Evolutionary conservation across 2,797 vertebrate species (phyloP).

Genomic region (Menidia menidia): DNA sequence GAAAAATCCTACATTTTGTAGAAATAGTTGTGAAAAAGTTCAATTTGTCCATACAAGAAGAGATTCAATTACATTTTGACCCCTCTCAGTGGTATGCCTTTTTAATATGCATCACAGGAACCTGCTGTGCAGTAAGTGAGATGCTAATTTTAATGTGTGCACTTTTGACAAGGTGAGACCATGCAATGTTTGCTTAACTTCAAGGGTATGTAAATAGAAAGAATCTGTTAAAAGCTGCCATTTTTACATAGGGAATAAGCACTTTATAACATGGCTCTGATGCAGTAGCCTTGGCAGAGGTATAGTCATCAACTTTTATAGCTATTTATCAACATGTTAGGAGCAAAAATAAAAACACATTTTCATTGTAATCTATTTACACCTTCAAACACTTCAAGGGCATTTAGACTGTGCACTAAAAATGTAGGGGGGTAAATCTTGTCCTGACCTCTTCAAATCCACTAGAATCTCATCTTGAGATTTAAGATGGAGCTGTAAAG

Average conservation of each 20-base stretch:
- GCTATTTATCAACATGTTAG: background rate
- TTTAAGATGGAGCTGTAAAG: no score
- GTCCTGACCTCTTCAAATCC: no score
- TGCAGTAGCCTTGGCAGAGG: background rate
- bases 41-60: background rate
- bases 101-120: background rate
- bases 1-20: background rate
- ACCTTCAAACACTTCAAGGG: background rate
- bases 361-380: background rate
- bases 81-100: background rate
- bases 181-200: background rate
- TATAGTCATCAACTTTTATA: background rate
- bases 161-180: background rate
- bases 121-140: background rate
- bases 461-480: no score
- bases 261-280: background rate
- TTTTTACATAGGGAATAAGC: background rate
- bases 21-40: background rate
- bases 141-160: background rate
- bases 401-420: background rate
- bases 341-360: background rate
- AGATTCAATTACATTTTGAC: constrained; percentile 4
- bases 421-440: background rate
- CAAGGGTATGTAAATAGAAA: background rate
- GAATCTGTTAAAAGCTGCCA: background rate